Evolutionary conservation across 1,140 invertebrate species (phyloP), one percentile per base, ranked within the genome.

Genomic region (Aphaenogaster floridana): DNA sequence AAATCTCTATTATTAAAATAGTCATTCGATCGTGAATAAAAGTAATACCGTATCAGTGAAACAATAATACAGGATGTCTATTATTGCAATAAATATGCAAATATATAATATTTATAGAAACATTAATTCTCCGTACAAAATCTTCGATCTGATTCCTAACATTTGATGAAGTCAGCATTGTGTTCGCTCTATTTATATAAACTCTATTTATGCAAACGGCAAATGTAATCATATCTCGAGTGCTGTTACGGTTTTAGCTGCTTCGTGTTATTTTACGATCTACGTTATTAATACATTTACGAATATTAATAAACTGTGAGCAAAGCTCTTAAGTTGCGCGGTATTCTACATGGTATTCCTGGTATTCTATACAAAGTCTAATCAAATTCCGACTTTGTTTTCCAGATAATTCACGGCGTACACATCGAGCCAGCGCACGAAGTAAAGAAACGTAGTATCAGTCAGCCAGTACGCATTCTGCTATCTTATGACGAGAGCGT

Each of bases 401-500:
- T 92, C 2, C 96, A 99, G 98, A 97, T 99, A 50, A 96, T 99
- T 61, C 97, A 98, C 92, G 98, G 98, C 81, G 98, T 98, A 54
- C 97, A 98, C 93, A 96, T 98, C 88, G 98, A 98, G 88, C 96
- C 97, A 3, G 95, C 95, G 45, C 98, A 99, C 95, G 94, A 97
- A 89, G 96, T 99, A 88, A 97, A 96, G 91, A 98, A 98, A 94
- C 96, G 98, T 78, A 98, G 98, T 94, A 97, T 97, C 86, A 97
- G 97, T 95, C 98, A 99, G 93, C 97, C 97, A 2, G 96, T 99
- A 74, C 96, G 98, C 92, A 99, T 99, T 91, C 97, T 98, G 88
- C 96, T 99, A 86, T 97, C 97, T 93, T 99, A 99, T 94, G 99
- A 99, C 94, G 96, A 97, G 85, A 99, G 98, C 93, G 97, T 99